A percentile compares a stretch with the other conserved stretches of the same genome.
These are phyloP conservation scores for Agelas oroides DNA, from an alignment of 37 sponge, comb jelly and placozoan species.

Conservation along the genomic window DNA sequence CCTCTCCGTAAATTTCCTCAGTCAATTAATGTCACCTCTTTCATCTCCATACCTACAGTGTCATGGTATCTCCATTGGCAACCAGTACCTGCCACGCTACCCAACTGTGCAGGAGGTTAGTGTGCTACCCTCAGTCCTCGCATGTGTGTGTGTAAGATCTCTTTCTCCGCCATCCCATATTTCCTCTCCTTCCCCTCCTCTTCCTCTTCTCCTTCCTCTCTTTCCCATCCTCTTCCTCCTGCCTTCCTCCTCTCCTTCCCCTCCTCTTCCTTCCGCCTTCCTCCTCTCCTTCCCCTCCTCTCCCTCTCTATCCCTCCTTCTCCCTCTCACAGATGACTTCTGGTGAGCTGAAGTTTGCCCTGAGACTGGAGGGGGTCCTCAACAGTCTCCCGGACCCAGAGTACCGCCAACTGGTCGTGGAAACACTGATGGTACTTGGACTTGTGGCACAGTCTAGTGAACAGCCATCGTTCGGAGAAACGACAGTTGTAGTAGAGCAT, in stretches of 20 bases:
- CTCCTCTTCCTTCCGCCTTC: background rate
- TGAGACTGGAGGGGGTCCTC: constrained; percentile 74
- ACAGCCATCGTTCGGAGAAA: constrained; percentile 35
- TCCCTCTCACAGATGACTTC: constrained; percentile 78
- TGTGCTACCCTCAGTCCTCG: too few relatives aligned
- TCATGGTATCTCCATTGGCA: constrained; percentile 68
- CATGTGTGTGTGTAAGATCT: too few relatives aligned
- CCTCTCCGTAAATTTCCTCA: too few relatives aligned
- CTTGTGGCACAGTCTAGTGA: constrained; percentile 47
- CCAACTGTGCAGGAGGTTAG: constrained; percentile 92
- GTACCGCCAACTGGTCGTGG: constrained; percentile 92
- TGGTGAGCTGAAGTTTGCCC: constrained; percentile 92
- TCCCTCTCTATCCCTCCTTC: background rate
- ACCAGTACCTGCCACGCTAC: constrained; percentile 57
- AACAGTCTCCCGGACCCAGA: constrained; percentile 86
- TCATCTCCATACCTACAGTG: constrained; percentile 40
- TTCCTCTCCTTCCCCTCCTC: too few relatives aligned
- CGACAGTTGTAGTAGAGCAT: constrained; percentile 50
- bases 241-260: background rate
- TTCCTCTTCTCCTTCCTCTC: background rate
- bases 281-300: background rate
- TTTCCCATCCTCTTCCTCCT: background rate
- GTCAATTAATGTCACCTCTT: too few relatives aligned
- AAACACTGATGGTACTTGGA: constrained; percentile 81
- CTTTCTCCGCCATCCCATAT: too few relatives aligned